Evolutionary conservation across 2,888 invertebrate genomes (phyloP).

Genomic region (Patella pellucida): DNA sequence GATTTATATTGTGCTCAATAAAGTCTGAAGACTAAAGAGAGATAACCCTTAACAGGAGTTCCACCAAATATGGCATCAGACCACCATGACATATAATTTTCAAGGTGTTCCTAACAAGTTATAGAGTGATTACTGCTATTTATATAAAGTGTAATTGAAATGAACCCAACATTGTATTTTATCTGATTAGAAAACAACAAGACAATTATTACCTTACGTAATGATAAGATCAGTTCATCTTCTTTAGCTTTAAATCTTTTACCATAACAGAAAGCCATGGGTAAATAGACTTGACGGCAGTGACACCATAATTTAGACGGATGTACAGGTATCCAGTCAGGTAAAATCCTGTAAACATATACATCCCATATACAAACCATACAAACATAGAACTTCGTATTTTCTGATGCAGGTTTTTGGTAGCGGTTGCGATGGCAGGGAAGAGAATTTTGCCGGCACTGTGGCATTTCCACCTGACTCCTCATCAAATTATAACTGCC

Average conservation of each 20-base stretch:
- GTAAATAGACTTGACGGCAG: slow-evolving; percentile 62
- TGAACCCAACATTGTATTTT: background rate
- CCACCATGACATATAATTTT: too few relatives aligned
- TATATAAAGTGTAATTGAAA: background rate
- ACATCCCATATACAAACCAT: background rate
- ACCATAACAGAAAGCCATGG: slow-evolving; percentile 64
- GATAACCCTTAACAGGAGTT: too few relatives aligned
- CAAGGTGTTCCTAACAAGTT: too few relatives aligned
- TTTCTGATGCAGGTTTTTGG: too few relatives aligned
- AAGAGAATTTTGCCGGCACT: too few relatives aligned
- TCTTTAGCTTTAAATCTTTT: slow-evolving; percentile 45
- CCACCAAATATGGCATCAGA: too few relatives aligned
- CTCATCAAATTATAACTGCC: too few relatives aligned
- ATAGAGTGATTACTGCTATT: background rate
- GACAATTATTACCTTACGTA: slow-evolving; percentile 46
- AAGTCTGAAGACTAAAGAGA: too few relatives aligned
- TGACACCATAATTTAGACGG: slow-evolving; percentile 66
- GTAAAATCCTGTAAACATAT: slow-evolving; percentile 47
- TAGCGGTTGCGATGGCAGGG: too few relatives aligned
- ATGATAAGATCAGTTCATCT: slow-evolving; percentile 46
- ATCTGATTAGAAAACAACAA: background rate
- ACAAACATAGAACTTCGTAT: too few relatives aligned
- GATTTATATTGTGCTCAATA: too few relatives aligned
- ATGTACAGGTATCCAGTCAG: slow-evolving; percentile 62
- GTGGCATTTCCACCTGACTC: too few relatives aligned